Percentiles rank a stretch among this genome's conserved stretches.
Evolutionary conservation across 2,113 vertebrate species (phyloP).

Genomic region (Danionella cerebrum): DNA sequence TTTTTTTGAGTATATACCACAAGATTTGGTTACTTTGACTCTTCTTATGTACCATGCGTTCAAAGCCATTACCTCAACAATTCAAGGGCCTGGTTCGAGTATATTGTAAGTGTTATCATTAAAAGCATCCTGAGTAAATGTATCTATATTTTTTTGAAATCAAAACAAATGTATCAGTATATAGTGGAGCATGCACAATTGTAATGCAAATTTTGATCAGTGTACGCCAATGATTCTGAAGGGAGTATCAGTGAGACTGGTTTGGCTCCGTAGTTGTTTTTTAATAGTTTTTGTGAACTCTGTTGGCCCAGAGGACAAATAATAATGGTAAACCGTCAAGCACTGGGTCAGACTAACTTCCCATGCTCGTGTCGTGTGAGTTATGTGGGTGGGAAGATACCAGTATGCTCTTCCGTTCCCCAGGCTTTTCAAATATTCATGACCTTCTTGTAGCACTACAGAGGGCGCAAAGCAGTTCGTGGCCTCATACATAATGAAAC

Average conservation of each 20-base stretch:
- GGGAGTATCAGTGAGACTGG: neutral
- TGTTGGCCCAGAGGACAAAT: neutral
- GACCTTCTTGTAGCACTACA: constrained; percentile 25
- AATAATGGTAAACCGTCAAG: constrained; percentile 23
- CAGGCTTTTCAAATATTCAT: constrained; percentile 34
- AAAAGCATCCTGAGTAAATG: too few species aligned
- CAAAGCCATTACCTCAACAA: too few species aligned
- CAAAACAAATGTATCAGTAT: too few species aligned
- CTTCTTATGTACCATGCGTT: too few species aligned
- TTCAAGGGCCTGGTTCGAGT: too few species aligned
- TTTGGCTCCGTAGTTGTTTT: neutral
- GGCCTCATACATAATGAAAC: constrained; percentile 35
- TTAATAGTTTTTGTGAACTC: neutral
- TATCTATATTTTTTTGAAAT: too few species aligned
- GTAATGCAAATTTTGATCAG: too few species aligned
- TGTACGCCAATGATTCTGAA: too few species aligned
- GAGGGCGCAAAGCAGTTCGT: constrained; percentile 26
- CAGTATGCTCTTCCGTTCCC: constrained; percentile 8
- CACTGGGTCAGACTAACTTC: constrained; percentile 16
- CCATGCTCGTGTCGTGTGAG: neutral
- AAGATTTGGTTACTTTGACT: too few species aligned
- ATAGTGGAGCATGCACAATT: too few species aligned
- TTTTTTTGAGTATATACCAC: too few species aligned
- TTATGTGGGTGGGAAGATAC: neutral
- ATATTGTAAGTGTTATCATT: too few species aligned